Evolutionary conservation across 1,140 invertebrate species (phyloP).

Genomic region (Caenorhabditis briggsae): DNA sequence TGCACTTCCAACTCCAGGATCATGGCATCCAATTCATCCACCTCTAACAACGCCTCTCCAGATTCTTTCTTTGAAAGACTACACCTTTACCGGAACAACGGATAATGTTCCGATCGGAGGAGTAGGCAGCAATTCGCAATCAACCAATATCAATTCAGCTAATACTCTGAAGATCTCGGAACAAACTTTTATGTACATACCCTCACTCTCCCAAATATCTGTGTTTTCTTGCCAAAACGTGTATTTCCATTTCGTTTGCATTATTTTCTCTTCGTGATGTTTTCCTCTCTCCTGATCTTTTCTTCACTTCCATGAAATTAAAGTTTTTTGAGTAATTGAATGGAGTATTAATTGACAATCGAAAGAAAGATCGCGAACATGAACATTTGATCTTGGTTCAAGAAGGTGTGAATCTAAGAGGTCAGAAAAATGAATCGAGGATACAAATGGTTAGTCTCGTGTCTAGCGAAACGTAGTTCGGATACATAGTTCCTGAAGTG

Average conservation of each 20-base stretch:
- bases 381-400: constrained; percentile 46
- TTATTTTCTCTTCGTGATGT: too few species aligned
- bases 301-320: constrained; percentile 19
- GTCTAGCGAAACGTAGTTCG: background rate
- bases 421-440: background rate
- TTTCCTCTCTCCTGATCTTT: background rate
- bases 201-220: constrained; percentile 15
- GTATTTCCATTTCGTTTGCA: background rate
- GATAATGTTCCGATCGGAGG: background rate
- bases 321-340: constrained; percentile 12
- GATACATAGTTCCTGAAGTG: background rate
- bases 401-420: background rate
- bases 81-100: background rate
- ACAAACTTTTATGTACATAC: constrained; percentile 34
- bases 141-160: constrained; percentile 9
- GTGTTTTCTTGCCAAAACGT: constrained; percentile 48
- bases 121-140: constrained; percentile 46
- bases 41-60: background rate
- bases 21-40: background rate
- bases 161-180: constrained; percentile 33
- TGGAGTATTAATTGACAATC: background rate
- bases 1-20: constrained; percentile 8
- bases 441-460: background rate
- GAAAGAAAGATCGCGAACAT: constrained; percentile 4
- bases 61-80: too few species aligned